Conservation (phyloP, 2,888 invertebrate genomes). For the Mythimna vitellina region DNA sequence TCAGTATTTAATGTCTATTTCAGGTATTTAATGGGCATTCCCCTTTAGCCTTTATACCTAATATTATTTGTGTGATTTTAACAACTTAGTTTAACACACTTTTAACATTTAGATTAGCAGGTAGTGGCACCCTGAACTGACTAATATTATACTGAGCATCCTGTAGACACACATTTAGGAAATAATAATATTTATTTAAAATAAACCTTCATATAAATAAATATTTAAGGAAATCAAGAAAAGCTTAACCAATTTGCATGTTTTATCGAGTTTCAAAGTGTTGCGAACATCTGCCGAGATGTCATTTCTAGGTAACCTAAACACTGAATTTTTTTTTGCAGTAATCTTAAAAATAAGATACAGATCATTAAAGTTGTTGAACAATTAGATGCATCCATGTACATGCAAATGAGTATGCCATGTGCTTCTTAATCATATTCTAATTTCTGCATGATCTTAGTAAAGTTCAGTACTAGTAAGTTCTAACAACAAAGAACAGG, state of each 20-base stretch:
- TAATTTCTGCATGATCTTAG: neutral
- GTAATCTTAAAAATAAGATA: neutral
- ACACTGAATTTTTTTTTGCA: constrained; percentile 3
- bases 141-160: too few species aligned
- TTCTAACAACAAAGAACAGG: constrained; percentile 25
- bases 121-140: neutral
- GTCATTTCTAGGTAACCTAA: constrained; percentile 15
- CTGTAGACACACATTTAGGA: neutral
- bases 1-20: too few species aligned
- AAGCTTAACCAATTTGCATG: too few species aligned
- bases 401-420: constrained; percentile 21
- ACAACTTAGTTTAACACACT: constrained; percentile 18
- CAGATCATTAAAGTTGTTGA: neutral
- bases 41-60: too few species aligned
- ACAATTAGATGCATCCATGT: neutral
- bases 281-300: neutral
- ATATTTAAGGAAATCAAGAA: neutral
- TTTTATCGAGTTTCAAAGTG: neutral
- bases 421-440: constrained; percentile 26
- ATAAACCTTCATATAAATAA: neutral
- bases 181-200: neutral
- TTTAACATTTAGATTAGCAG: constrained; percentile 15
- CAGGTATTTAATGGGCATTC: too few species aligned
- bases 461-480: neutral
- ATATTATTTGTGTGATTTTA: too few species aligned